A percentile compares a stretch with the other conserved stretches of the same genome.
Conservation (phyloP, 2,797 vertebrate genomes). For the Crossoptilon crossoptilon region DNA sequence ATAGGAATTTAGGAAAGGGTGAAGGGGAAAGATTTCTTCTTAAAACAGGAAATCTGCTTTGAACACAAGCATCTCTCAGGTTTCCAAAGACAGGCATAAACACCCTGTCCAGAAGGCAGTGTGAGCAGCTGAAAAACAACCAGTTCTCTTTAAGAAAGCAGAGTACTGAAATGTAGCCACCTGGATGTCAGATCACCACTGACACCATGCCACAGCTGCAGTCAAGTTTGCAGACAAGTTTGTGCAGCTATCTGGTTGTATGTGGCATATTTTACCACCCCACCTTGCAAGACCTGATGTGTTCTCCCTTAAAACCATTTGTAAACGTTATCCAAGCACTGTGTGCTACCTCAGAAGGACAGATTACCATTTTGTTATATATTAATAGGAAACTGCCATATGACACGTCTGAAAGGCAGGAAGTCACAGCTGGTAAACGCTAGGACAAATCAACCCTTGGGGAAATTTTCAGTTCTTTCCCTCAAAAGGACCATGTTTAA, state of each 20-base stretch:
- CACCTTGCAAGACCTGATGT: background rate
- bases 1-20: fast-evolving
- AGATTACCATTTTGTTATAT: background rate
- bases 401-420: background rate
- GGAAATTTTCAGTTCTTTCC: background rate
- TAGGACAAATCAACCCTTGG: background rate
- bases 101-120: fast-evolving
- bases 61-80: background rate
- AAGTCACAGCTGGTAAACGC: background rate
- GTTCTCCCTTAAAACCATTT: background rate
- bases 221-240: background rate
- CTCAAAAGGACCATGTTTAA: background rate
- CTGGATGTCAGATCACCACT: background rate
- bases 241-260: background rate
- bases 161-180: background rate
- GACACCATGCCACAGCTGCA: background rate
- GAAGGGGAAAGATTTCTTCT: background rate
- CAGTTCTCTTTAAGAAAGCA: background rate
- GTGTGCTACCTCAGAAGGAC: background rate
- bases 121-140: background rate
- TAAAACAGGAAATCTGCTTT: background rate
- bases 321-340: background rate
- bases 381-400: background rate
- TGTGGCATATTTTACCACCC: background rate
- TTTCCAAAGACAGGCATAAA: background rate